Evolutionary conservation across 1,140 invertebrate species (phyloP), one percentile per base, ranked within the genome.

Genomic region (Odontomachus brunneus): DNA sequence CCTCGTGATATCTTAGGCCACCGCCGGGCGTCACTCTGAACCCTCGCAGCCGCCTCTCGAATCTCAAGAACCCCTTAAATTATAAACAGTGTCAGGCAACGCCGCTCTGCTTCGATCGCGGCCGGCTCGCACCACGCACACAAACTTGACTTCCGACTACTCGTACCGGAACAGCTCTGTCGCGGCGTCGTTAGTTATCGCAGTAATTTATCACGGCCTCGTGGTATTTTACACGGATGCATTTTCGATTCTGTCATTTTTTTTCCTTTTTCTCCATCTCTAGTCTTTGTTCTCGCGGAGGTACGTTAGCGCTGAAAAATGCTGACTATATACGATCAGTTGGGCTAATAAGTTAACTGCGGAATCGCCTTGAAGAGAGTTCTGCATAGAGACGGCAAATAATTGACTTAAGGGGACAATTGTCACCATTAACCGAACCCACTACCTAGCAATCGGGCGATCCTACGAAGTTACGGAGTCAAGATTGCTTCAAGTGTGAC

Each of bases 11-110:
- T 82, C 57, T 82, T 72, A 62, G 57, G 57, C 55, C 17, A 74
- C 44, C 29, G 66, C 4, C 57, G 44, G 9, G 67, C 72, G 67
- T 88, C 75, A 67, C 19, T 73, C 59, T 22, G 57, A 57, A 44
- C 73, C 19, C 55, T 59, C 44, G 14, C 19, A 81, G 66, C 69
- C 44, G 72, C 44, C 72, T 83, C 69, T 86, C 60, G 55, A 66
- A 71, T 71, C 59, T 44, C 59, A 22, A 51, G 74, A 89, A 80
- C 80, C 83, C 75, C 65, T 87, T 91, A 91, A 91, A 92, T 92
- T 92, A 91, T 91, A 90, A 92, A 91, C 91, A 91, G 74, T 84
- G 87, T 85, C 80, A 71, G 69, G 76, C 60, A 86, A 88, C 73
- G 74, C n/a, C 62, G 78, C 3, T 4, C 82, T 69, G 84, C 82